Conservation (phyloP, 53 echinoderm and acorn worm genomes). For the Glandiceps talaboti region DNA sequence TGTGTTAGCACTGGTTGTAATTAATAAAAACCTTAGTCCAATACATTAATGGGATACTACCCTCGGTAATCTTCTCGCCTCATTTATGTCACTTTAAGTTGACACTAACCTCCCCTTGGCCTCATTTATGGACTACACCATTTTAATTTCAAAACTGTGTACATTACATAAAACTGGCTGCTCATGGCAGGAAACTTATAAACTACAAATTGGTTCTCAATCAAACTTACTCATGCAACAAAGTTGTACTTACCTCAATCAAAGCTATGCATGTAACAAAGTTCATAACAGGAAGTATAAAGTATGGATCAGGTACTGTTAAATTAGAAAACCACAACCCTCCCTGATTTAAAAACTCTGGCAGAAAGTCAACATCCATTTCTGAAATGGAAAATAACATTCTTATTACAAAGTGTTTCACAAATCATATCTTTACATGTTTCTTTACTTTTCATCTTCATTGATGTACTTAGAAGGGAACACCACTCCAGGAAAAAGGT, state of each 20-base stretch:
- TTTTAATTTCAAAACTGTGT: neutral
- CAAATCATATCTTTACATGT: too few relatives aligned
- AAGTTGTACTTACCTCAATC: constrained; percentile 44
- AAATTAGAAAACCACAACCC: constrained; percentile 76
- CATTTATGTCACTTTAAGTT: too few relatives aligned
- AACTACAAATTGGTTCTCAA: neutral
- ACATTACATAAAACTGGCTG: neutral
- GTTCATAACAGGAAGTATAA: constrained; percentile 51
- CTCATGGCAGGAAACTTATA: neutral
- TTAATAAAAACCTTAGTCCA: too few relatives aligned
- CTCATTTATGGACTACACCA: neutral
- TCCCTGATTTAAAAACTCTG: constrained; percentile 57
- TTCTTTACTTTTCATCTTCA: too few relatives aligned
- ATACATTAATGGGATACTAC: too few relatives aligned
- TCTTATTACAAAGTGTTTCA: too few relatives aligned
- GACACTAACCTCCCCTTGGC: too few relatives aligned
- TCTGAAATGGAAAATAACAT: constrained; percentile 29
- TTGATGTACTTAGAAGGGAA: too few relatives aligned
- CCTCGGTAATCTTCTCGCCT: too few relatives aligned
- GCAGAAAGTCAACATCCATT: constrained; percentile 63
- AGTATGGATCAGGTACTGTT: constrained; percentile 33
- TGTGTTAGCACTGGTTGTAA: too few relatives aligned
- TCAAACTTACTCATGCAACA: too few relatives aligned
- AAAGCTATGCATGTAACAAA: constrained; percentile 60
- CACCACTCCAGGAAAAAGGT: too few relatives aligned